Conservation (phyloP, 2,888 invertebrate genomes). For the Ptychoptera albimana region DNA sequence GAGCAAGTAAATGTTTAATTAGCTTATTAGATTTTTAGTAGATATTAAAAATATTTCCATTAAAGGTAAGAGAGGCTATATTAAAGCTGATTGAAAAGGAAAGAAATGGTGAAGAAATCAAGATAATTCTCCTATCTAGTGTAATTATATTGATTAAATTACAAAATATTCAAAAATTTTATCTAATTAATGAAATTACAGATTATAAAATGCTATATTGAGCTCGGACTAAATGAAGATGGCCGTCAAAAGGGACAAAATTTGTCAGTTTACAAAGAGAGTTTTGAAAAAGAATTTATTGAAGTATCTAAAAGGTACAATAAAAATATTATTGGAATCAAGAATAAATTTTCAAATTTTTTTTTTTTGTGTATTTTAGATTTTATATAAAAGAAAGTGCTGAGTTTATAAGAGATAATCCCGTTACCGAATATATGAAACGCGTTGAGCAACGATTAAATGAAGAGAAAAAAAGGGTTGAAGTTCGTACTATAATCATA, state of each 20-base stretch:
- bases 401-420: slow-evolving; percentile 85
- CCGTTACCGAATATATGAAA: slow-evolving; percentile 98
- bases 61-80: slow-evolving; percentile 85
- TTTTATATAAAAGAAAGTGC: slow-evolving; percentile 91
- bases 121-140: slow-evolving; percentile 80
- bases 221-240: slow-evolving; percentile 88
- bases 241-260: slow-evolving; percentile 62
- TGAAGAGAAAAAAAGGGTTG: slow-evolving; percentile 84
- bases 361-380: slow-evolving; percentile 5
- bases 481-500: slow-evolving; percentile 9
- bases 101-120: slow-evolving; percentile 91
- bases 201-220: slow-evolving; percentile 92
- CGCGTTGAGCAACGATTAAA: slow-evolving; percentile 84
- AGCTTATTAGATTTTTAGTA: no score
- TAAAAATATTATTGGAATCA: not conserved
- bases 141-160: no score
- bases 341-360: not conserved
- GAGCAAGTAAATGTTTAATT: no score
- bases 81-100: slow-evolving; percentile 93
- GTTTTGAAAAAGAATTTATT: slow-evolving; percentile 88
- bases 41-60: slow-evolving; percentile 14
- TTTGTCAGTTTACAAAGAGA: slow-evolving; percentile 77
- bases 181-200: no score
- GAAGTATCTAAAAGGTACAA: slow-evolving; percentile 70
- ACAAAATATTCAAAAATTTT: no score